Evolutionary conservation across 30 jellyfish, hydroid and myxozoan species (phyloP), one percentile per base, ranked within the genome.

Genomic region (Phacellophora camtschatica): DNA sequence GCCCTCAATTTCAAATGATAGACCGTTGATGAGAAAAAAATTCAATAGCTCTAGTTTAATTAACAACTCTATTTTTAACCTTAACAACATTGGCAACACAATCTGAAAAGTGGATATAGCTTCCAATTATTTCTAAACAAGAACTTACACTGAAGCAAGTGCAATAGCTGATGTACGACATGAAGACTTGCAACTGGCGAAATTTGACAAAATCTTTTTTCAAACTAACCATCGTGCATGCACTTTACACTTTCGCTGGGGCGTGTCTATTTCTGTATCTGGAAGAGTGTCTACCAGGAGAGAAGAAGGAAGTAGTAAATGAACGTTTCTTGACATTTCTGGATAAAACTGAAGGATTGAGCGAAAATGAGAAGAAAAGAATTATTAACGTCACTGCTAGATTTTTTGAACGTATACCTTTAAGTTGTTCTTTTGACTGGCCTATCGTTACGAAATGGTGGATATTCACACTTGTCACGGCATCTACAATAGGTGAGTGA

Each of bases 251-350:
- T 5, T 16, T 78, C n/a, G 30, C 53, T 27, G 71, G 90, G 29
- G 82, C 82, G 12, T 51, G 28, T 20, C 31, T 78, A 18, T 78
- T 78, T 31, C 29, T 78, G 5, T 78, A 78, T 29, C 15, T 78
- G 25, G 90, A 78, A 63, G 90, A 78, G 20, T 78, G 90, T 66
- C 54, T 76, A 25, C 57, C 80, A 23, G 71, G 32, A 13, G 6
- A 25, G 28, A 5, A 56, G 11, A 39, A 25, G 0, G 22, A 20
- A 6, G 45, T 42, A 19, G 2, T 43, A 30, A 46, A 31, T 37
- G 61, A 77, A 27, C 27, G 32, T 15, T 50, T 71, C 53, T 18
- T 32, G 50, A 6, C 28, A 22, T 55, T 11, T 28, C 25, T 71
- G 11, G 16, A 71, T 3, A 29, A 0, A 31, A 71, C 23, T 54